Evolutionary conservation across 64 coral and sea anemone species (phyloP).

Genomic region (Montipora cactus): DNA sequence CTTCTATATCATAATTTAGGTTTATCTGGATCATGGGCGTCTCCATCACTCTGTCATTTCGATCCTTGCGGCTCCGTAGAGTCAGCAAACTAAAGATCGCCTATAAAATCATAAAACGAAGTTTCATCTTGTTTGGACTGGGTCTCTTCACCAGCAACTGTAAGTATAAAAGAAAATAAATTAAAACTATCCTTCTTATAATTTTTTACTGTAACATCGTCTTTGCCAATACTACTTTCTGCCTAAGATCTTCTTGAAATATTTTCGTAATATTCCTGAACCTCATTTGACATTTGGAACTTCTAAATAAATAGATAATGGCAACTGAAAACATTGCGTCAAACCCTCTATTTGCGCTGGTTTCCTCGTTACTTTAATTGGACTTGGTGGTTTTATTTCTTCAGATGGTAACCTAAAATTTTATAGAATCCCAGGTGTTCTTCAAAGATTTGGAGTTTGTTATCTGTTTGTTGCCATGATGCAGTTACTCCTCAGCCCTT

Average conservation of each 20-base stretch:
- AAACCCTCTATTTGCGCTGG: background rate
- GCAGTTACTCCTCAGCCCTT: constrained; percentile 59
- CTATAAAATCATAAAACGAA: constrained; percentile 82
- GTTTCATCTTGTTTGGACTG: constrained; percentile 88
- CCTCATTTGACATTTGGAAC: no score
- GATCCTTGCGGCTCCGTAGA: constrained; percentile 70
- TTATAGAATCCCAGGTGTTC: constrained; percentile 82
- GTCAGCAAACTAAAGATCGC: constrained; percentile 62
- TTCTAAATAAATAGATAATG: no score
- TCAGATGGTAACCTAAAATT: constrained; percentile 62
- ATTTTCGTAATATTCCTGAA: no score
- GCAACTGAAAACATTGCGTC: no score
- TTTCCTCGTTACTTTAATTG: background rate
- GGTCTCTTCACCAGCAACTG: constrained; percentile 96
- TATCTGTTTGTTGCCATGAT: constrained; percentile 77
- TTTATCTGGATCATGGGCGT: constrained; percentile 99
- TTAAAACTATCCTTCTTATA: background rate
- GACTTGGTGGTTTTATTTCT: background rate
- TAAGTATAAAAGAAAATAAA: constrained; percentile 16
- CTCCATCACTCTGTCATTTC: constrained; percentile 96
- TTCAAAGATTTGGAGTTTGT: constrained; percentile 79
- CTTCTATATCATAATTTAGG: constrained; percentile 42
- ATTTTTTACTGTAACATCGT: no score
- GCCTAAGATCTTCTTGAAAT: no score
- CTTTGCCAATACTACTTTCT: no score